A percentile compares a stretch with the other conserved stretches of the same genome.
Conservation (phyloP, 2,113 vertebrate species). For the Oreochromis tanganicae region DNA sequence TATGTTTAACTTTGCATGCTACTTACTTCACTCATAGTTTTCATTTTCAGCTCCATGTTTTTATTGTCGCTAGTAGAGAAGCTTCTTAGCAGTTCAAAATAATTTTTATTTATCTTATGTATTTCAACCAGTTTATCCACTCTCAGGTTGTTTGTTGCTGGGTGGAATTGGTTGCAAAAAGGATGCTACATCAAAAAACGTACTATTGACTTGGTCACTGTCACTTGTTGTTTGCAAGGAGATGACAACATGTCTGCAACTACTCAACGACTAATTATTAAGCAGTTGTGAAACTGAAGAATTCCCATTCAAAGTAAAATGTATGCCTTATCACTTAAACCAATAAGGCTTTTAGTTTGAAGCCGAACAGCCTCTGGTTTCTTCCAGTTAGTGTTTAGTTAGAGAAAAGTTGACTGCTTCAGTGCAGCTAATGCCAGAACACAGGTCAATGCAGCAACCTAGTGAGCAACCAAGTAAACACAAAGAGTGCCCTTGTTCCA, state of each 20-base stretch:
- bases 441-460: neutral
- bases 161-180: neutral
- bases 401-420: neutral
- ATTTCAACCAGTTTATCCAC: neutral
- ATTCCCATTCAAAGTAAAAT: neutral
- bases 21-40: neutral
- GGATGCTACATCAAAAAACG: neutral
- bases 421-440: neutral
- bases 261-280: neutral
- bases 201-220: neutral
- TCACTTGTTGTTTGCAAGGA: neutral
- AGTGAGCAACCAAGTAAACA: neutral
- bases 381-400: neutral
- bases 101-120: neutral
- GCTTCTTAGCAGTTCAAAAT: neutral
- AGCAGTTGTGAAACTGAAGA: neutral
- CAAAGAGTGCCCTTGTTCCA: neutral
- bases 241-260: neutral
- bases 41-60: neutral
- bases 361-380: neutral
- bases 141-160: neutral
- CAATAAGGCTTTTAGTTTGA: neutral
- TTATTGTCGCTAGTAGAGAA: neutral
- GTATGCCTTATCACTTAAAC: neutral
- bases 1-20: neutral